Evolutionary conservation across 1,140 invertebrate species (phyloP).

Genomic region (Hormaphis cornu): DNA sequence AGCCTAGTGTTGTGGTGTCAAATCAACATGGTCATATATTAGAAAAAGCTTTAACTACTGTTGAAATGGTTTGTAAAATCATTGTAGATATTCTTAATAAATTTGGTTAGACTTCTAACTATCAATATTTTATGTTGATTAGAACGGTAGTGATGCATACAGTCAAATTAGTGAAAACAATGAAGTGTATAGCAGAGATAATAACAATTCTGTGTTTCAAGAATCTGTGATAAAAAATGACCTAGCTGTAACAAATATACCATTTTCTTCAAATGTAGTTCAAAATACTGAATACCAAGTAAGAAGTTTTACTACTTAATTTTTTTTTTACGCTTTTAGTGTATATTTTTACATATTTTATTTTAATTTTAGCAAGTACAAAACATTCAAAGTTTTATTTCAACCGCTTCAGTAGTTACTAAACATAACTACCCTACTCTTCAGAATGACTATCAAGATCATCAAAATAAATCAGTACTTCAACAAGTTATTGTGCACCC

Average conservation of each 20-base stretch:
- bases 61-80: conserved; percentile 3
- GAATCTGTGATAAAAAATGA: conserved; percentile 31
- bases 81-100: neutral
- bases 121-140: too few species aligned
- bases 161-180: conserved; percentile 5
- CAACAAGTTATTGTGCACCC: conserved; percentile 64
- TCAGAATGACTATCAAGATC: conserved; percentile 18
- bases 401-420: conserved; percentile 18
- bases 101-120: too few species aligned
- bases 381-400: conserved; percentile 14
- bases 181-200: conserved; percentile 3
- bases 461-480: conserved; percentile 43
- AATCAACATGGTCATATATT: conserved; percentile 25
- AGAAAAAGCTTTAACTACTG: conserved; percentile 32
- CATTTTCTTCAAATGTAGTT: conserved; percentile 8
- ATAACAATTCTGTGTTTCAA: conserved; percentile 13
- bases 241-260: neutral
- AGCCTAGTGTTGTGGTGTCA: conserved; percentile 26
- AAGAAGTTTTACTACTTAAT: neutral
- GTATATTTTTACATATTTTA: too few species aligned
- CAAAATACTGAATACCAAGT: conserved; percentile 22
- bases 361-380: conserved; percentile 6
- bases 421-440: conserved; percentile 8
- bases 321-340: neutral
- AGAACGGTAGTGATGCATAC: conserved; percentile 12